phyloP scores from a whole-genome alignment of 2,888 invertebrate species.

The Phengaris alcon region DNA sequence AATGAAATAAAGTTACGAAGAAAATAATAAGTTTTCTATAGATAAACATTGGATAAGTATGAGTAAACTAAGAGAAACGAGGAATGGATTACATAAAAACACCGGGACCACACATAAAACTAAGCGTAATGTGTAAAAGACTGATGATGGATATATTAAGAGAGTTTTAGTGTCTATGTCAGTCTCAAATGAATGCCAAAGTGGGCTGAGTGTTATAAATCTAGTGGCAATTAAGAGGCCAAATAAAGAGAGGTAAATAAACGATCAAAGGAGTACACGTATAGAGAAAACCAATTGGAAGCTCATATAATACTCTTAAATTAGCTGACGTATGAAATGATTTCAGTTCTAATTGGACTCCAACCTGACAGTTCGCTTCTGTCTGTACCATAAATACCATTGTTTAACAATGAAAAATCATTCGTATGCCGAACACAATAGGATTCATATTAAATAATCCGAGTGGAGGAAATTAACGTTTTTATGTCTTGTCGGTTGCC shows the following conservation, averaged over 20 bases:
- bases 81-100: neutral
- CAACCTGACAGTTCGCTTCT: slow-evolving; percentile 47
- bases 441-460: slow-evolving; percentile 39
- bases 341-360: slow-evolving; percentile 67
- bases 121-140: neutral
- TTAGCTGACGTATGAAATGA: slow-evolving; percentile 37
- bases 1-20: too few species aligned
- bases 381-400: neutral
- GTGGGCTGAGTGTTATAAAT: neutral
- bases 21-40: too few species aligned
- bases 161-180: slow-evolving; percentile 5
- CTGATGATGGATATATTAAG: neutral
- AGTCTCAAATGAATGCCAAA: slow-evolving; percentile 11
- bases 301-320: slow-evolving; percentile 10
- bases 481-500: slow-evolving; percentile 38
- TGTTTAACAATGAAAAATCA: slow-evolving; percentile 39
- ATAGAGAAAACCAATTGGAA: slow-evolving; percentile 23
- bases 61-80: neutral
- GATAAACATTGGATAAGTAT: neutral
- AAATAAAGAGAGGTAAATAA: slow-evolving; percentile 26
- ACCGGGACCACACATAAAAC: neutral
- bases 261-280: slow-evolving; percentile 2
- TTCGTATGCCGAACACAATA: slow-evolving; percentile 39
- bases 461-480: slow-evolving; percentile 31
- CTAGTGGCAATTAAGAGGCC: neutral